These are phyloP conservation scores for Torymus aiolomorphi DNA, from an alignment of 2,888 invertebrate genomes.

Conservation along the genomic window DNA sequence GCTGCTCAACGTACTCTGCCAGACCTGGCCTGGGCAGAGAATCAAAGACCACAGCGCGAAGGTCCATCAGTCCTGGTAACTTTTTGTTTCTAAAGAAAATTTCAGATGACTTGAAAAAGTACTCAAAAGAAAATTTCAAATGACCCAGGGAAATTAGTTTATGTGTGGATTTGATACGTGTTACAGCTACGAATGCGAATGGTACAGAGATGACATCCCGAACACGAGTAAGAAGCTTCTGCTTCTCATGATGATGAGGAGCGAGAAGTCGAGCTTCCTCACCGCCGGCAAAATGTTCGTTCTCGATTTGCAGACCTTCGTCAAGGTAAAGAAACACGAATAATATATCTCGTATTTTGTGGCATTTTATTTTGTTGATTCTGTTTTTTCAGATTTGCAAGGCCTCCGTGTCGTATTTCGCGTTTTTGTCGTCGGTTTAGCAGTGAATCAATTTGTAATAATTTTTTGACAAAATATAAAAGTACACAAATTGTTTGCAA, in stretches of 20 bases:
- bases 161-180: background rate
- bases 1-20: slow-evolving; percentile 14
- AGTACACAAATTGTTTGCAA: no score
- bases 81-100: no score
- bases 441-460: no score
- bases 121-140: no score
- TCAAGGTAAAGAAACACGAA: background rate
- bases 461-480: no score
- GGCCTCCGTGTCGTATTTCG: no score
- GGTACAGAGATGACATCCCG: slow-evolving; percentile 14
- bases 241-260: slow-evolving; percentile 16
- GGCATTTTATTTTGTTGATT: no score
- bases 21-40: slow-evolving; percentile 36
- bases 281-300: slow-evolving; percentile 31
- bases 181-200: slow-evolving; percentile 28
- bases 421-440: no score
- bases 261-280: slow-evolving; percentile 3
- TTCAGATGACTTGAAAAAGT: no score
- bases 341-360: no score
- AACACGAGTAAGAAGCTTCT: background rate
- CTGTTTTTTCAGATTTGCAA: no score
- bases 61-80: slow-evolving; percentile 31
- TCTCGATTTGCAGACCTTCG: slow-evolving; percentile 22
- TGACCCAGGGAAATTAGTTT: no score
- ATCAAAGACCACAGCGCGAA: slow-evolving; percentile 38